phyloP scores from a whole-genome alignment of 2,797 vertebrate species.

The Liparis tanakae region DNA sequence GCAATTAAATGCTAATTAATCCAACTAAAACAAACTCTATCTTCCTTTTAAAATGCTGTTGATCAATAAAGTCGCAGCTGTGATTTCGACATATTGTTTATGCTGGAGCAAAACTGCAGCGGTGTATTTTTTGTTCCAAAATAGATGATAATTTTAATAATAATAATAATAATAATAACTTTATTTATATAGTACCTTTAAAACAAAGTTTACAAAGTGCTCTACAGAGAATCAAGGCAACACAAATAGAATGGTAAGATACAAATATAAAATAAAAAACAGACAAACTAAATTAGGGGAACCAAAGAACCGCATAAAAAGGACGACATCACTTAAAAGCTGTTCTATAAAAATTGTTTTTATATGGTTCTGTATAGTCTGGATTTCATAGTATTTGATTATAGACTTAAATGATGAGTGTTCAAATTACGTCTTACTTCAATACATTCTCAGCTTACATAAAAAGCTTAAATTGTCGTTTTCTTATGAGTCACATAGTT shows the following conservation, averaged over 20 bases:
- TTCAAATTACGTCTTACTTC: too few species aligned
- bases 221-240: too few species aligned
- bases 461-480: background rate
- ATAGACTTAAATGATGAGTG: background rate
- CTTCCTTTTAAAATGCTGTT: constrained; percentile 33
- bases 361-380: background rate
- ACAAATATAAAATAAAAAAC: too few species aligned
- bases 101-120: background rate
- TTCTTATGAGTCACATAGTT: background rate
- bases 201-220: too few species aligned
- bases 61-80: constrained; percentile 19
- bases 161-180: too few species aligned
- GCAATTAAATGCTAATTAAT: constrained; percentile 47
- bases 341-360: too few species aligned
- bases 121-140: background rate
- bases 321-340: too few species aligned
- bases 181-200: too few species aligned
- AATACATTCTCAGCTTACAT: background rate
- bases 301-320: too few species aligned
- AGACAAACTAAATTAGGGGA: too few species aligned
- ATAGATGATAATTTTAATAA: constrained; percentile 10
- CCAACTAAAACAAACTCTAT: constrained; percentile 16
- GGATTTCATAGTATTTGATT: constrained; percentile 14
- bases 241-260: too few species aligned
- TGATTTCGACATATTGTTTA: background rate